phyloP scores from a whole-genome alignment of 2,888 invertebrate species.

The Teleogryllus oceanicus region DNA sequence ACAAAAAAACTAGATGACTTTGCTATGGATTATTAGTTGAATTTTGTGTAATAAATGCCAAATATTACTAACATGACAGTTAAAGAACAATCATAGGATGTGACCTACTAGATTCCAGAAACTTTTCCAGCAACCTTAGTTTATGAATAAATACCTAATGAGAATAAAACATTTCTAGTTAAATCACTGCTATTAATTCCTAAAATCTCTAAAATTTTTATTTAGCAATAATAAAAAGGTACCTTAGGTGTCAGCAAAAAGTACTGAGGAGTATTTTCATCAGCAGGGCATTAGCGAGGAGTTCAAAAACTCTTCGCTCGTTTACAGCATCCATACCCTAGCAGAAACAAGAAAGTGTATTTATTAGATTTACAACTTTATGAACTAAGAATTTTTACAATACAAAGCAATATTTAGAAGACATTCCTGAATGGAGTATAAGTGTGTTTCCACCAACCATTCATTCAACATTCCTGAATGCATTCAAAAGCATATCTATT shows the following conservation, averaged over 20 bases:
- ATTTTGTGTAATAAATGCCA: too few species aligned
- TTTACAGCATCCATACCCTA: slow-evolving; percentile 88
- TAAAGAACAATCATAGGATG: too few species aligned
- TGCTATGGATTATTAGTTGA: too few species aligned
- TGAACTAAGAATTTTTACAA: neutral
- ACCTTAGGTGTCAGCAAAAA: slow-evolving; percentile 94
- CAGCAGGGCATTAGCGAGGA: slow-evolving; percentile 70
- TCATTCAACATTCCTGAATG: neutral
- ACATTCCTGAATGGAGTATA: too few species aligned
- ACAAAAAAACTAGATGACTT: too few species aligned
- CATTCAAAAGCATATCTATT: neutral
- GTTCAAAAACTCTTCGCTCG: slow-evolving; percentile 75
- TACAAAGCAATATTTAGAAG: neutral
- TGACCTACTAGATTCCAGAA: too few species aligned
- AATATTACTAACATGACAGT: too few species aligned
- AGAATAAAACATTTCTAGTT: neutral
- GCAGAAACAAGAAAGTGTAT: slow-evolving; percentile 31
- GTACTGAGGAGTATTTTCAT: slow-evolving; percentile 72
- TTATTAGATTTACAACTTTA: too few species aligned
- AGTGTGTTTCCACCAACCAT: too few species aligned
- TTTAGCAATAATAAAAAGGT: slow-evolving; percentile 34
- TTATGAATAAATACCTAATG: neutral
- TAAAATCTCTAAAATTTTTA: neutral
- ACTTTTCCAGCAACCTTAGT: too few species aligned
- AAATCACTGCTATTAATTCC: neutral